A percentile compares a stretch with the other conserved stretches of the same genome.
These are phyloP conservation scores for Daphoenositta chrysoptera DNA, from an alignment of 2,113 vertebrate species.

Conservation along the genomic window DNA sequence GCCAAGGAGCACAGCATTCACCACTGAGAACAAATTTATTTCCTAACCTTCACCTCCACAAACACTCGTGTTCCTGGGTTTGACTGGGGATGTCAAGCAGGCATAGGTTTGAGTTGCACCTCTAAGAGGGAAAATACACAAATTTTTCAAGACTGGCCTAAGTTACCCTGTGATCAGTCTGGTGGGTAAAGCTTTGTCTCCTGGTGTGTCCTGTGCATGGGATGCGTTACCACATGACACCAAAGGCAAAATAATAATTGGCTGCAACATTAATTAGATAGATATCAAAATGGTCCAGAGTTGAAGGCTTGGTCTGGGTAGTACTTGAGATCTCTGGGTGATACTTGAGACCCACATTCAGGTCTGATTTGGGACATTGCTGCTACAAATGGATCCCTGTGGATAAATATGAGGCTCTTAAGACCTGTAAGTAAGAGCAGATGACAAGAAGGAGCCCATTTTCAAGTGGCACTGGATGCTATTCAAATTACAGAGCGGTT, in stretches of 20 bases:
- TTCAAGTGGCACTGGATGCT: neutral
- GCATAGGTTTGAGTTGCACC: neutral
- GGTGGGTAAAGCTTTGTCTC: neutral
- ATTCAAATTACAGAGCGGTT: neutral
- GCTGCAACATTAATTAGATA: neutral
- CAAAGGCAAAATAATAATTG: neutral
- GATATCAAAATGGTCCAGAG: neutral
- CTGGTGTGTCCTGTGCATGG: neutral
- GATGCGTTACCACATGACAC: too few relatives aligned
- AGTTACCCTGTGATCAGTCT: neutral
- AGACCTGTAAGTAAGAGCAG: neutral
- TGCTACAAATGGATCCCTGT: fast-evolving
- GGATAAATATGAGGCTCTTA: neutral
- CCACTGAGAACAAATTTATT: neutral
- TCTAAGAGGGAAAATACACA: neutral
- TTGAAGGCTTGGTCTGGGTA: neutral
- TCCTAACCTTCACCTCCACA: neutral
- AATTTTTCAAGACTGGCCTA: neutral
- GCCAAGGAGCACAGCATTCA: neutral
- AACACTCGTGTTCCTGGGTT: neutral
- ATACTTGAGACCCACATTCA: neutral
- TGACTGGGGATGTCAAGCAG: neutral
- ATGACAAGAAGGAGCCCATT: neutral
- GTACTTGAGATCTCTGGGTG: neutral
- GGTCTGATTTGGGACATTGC: neutral